Base-by-base conservation (phyloP, 2,113 vertebrate genomes). In the Bubo bubo region DNA sequence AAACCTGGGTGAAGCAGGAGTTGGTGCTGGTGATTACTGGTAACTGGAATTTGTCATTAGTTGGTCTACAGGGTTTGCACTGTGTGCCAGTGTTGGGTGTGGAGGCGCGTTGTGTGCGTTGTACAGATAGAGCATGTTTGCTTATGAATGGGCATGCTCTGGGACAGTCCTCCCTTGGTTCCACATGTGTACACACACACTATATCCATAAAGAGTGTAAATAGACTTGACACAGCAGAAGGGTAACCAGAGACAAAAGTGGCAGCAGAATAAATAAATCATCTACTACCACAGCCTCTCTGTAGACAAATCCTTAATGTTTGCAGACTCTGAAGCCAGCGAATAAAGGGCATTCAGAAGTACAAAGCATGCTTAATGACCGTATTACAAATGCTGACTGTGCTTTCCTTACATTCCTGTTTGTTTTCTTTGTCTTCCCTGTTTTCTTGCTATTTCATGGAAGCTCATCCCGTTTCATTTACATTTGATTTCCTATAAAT, bases 401-500 rank as follows among this genome's bases (percentile, higher is more conserved):
- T 68, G 60, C 50, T 94, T 93, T 79, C 75, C 43, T 86, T 81
- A 60, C 37, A 39, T 50, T 81, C 37, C 39, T 59, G 52, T 88
- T 94, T 91, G 49, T 86, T 97, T 95, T 64, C 47, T 90, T 96
- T 96, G 67, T 79, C 22, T 0, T 52, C 43, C 86, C 93, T 91
- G 63, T 94, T 95, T 94, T 84, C 75, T 71, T 92, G n/a, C 18
- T 86, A 8, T 80, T 95, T 94, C 59, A n/a, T 75, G 82, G 70
- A 87, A 72, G 18, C 34, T 93, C 52, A 71, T 83, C 35, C 22
- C 0, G 0, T 96, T 96, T 88, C 6, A 76, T 88, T 94, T 93
- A 73, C n/a, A 52, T 93, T 91, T 87, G 39, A 92, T 92, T 97
- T 95, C 70, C 59, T 89, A 59, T 64, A 94, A 97, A 94, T 91